Percentiles rank a stretch among this genome's conserved stretches.
These are phyloP conservation scores for Scaeva pyrastri DNA, from an alignment of 2,888 invertebrate genomes.

Conservation along the genomic window DNA sequence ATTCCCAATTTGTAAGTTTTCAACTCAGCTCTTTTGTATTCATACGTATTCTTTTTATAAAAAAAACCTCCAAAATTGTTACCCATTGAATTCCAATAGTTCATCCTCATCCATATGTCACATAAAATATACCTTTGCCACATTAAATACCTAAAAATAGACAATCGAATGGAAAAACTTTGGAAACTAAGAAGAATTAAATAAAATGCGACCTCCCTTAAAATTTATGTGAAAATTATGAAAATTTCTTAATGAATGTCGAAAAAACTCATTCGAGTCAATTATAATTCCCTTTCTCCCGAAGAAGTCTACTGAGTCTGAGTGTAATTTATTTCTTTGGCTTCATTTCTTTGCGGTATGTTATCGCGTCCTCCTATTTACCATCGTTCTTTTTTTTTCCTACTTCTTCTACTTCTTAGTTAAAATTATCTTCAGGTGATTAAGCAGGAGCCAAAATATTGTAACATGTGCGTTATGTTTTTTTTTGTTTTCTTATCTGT, in stretches of 20 bases:
- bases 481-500: slow-evolving; percentile 31
- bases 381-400: slow-evolving; percentile 5
- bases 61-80: neutral
- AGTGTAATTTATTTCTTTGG: slow-evolving; percentile 63
- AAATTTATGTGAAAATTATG: slow-evolving; percentile 74
- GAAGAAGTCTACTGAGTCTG: slow-evolving; percentile 14
- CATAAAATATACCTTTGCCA: neutral
- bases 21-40: slow-evolving; percentile 43
- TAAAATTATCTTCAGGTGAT: slow-evolving; percentile 79
- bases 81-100: slow-evolving; percentile 1
- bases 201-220: slow-evolving; percentile 4
- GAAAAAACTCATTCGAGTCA: slow-evolving; percentile 41
- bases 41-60: neutral
- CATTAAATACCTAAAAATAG: slow-evolving; percentile 41
- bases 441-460: slow-evolving; percentile 81
- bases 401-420: neutral
- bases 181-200: neutral
- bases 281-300: slow-evolving; percentile 41
- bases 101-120: neutral
- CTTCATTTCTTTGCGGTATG: slow-evolving; percentile 58
- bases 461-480: slow-evolving; percentile 78
- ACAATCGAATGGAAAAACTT: neutral
- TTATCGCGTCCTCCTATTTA: slow-evolving; percentile 16
- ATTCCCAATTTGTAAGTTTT: slow-evolving; percentile 13
- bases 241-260: slow-evolving; percentile 42